phyloP scores from a whole-genome alignment of 2,888 invertebrate species.

The Neuroscelio doddi region DNA sequence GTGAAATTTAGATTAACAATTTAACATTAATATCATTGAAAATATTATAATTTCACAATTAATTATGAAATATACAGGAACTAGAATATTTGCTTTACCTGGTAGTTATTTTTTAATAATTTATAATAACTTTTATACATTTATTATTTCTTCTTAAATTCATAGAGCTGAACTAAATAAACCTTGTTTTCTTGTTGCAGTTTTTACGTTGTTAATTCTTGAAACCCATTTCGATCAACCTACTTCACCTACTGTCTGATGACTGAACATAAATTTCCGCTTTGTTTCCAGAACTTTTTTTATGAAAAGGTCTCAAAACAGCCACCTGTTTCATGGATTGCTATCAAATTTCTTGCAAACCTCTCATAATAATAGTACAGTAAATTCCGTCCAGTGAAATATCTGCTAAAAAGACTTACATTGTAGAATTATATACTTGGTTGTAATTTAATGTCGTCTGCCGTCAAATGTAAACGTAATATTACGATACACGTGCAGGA shows the following conservation, averaged over 20 bases:
- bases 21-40: too few relatives aligned
- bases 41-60: too few relatives aligned
- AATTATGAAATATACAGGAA: too few relatives aligned
- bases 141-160: too few relatives aligned
- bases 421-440: constrained; percentile 3
- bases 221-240: constrained; percentile 7
- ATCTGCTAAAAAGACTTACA: neutral
- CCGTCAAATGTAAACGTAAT: neutral
- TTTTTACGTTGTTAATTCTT: neutral
- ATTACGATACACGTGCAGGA: constrained; percentile 8
- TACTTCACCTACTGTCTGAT: constrained; percentile 36
- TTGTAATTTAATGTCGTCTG: neutral
- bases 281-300: constrained; percentile 41
- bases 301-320: constrained; percentile 12
- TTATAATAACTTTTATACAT: too few relatives aligned
- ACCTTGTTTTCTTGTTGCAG: neutral
- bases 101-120: too few relatives aligned
- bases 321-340: constrained; percentile 43
- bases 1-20: too few relatives aligned
- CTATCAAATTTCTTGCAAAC: constrained; percentile 17
- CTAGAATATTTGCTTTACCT: too few relatives aligned
- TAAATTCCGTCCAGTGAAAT: constrained; percentile 16
- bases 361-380: constrained; percentile 14
- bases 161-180: too few relatives aligned
- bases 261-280: constrained; percentile 50